Evolutionary conservation across 2,888 invertebrate species (phyloP).

Genomic region (Druceiella hillmani): DNA sequence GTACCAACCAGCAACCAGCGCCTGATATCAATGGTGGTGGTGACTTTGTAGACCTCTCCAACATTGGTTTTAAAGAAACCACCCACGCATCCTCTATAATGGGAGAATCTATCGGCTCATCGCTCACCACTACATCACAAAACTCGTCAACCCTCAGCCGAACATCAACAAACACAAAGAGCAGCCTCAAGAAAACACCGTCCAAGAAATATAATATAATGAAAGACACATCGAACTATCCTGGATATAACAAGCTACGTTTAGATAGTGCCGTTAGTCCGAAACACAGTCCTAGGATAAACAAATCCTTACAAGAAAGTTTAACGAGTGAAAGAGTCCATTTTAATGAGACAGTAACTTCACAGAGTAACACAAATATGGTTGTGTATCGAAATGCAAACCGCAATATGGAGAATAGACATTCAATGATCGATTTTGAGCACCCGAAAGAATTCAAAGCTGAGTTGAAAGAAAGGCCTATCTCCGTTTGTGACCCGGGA

Average conservation of each 20-base stretch:
- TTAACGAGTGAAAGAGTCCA: slow-evolving; percentile 2
- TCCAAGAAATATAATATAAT: slow-evolving; percentile 37
- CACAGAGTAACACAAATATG: too few relatives aligned
- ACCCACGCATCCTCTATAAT: too few relatives aligned
- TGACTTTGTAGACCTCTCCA: slow-evolving; percentile 41
- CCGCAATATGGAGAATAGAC: slow-evolving; percentile 42
- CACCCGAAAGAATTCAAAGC: slow-evolving; percentile 42
- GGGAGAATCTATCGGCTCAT: too few relatives aligned
- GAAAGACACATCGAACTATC: slow-evolving; percentile 37
- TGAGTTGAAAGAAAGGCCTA: slow-evolving; percentile 40
- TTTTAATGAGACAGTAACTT: too few relatives aligned
- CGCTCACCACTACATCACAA: too few relatives aligned
- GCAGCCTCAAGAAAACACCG: slow-evolving; percentile 42
- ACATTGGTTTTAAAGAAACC: too few relatives aligned
- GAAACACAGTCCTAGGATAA: slow-evolving; percentile 39
- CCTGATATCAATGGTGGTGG: too few relatives aligned
- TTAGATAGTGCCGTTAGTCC: slow-evolving; percentile 48
- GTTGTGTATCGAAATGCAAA: slow-evolving; percentile 41
- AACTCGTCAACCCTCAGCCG: too few relatives aligned
- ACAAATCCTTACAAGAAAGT: not conserved
- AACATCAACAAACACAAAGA: slow-evolving; percentile 40
- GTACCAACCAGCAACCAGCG: too few relatives aligned
- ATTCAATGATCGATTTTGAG: slow-evolving; percentile 50
- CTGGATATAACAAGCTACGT: slow-evolving; percentile 46
- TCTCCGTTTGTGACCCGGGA: slow-evolving; percentile 44